Evolutionary conservation across 1,140 invertebrate genomes (phyloP), one percentile per base, ranked within the genome.

Genomic region (Heliconius hermathena): DNA sequence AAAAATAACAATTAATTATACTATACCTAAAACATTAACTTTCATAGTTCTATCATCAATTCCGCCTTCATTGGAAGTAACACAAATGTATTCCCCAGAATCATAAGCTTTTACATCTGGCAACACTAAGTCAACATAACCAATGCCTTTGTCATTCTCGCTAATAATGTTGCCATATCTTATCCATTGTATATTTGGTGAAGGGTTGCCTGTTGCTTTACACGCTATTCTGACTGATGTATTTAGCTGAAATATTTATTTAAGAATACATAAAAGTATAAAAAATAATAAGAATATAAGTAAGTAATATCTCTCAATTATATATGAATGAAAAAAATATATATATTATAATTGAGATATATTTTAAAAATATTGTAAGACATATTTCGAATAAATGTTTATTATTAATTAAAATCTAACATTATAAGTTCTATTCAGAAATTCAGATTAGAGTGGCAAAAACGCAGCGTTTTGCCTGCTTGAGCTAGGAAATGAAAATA

Each of bases 21-120:
- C 85, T 57, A 84, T 80, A 94, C 94, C 91, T 33, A 94, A 83
- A 70, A 95, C 90, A 76, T 94, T 89, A 26, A 95, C 70, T 78
- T 88, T 86, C 8, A 94, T 78, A 36, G 79, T 89, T 60, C 76
- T 86, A 54, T 92, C 89, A 73, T 90, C 87, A n/a, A 78, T 78
- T 0, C 94, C 94, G 8, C 84, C 91, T 73, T 91, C 91, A 80
- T 95, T 95, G 33, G 84, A 84, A 2, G 83, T 89, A 0, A 94
- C 71, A 83, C 94, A 95, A 1, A 87, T 82, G 60, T 94, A 94
- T 22, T 83, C 74, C 3, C 93, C 93, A 6, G 84, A 79, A 36
- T 92, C 84, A 11, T 52, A 74, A 1, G 79, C 52, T 3, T 81
- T 76, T 8, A 92, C 82, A 33, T 84, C 80, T 20, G 84, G 73